phyloP scores from a whole-genome alignment of 2,113 vertebrate species.

The Terrapene triunguis region DNA sequence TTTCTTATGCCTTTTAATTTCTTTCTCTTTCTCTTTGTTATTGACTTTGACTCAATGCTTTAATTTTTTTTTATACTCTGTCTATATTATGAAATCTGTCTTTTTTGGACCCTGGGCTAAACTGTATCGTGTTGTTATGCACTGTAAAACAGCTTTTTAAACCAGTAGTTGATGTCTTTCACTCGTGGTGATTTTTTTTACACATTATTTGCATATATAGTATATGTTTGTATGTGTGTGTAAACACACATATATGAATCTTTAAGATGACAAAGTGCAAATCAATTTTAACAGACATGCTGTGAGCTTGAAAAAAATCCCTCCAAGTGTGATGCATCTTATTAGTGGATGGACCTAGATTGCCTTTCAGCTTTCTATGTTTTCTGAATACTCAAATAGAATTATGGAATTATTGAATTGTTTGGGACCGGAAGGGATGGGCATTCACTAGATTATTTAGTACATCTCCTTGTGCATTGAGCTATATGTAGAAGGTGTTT shows the following conservation, averaged over 20 bases:
- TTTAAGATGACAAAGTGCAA: neutral
- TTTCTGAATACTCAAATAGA: slow-evolving; percentile 29
- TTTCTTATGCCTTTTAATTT: neutral
- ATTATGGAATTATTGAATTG: neutral
- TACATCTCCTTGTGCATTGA: neutral
- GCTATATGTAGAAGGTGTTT: slow-evolving; percentile 17
- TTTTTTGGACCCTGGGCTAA: neutral
- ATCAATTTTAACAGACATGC: slow-evolving; percentile 1
- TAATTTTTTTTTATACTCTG: slow-evolving; percentile 12
- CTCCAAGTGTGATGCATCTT: neutral
- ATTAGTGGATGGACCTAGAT: neutral
- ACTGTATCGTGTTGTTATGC: neutral
- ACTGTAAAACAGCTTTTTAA: neutral
- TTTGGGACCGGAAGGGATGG: slow-evolving; percentile 15
- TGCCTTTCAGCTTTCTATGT: slow-evolving; percentile 8
- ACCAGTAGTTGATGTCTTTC: neutral
- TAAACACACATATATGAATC: neutral
- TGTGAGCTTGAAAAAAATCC: neutral
- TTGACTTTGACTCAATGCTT: slow-evolving; percentile 23
- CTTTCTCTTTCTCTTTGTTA: slow-evolving; percentile 7
- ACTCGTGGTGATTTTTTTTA: neutral
- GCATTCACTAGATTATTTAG: neutral
- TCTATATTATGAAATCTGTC: slow-evolving; percentile 7
- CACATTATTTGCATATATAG: neutral
- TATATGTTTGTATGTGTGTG: rapidly evolving